Evolutionary conservation across 1,140 invertebrate genomes (phyloP).

Genomic region (Hyles vespertilio): DNA sequence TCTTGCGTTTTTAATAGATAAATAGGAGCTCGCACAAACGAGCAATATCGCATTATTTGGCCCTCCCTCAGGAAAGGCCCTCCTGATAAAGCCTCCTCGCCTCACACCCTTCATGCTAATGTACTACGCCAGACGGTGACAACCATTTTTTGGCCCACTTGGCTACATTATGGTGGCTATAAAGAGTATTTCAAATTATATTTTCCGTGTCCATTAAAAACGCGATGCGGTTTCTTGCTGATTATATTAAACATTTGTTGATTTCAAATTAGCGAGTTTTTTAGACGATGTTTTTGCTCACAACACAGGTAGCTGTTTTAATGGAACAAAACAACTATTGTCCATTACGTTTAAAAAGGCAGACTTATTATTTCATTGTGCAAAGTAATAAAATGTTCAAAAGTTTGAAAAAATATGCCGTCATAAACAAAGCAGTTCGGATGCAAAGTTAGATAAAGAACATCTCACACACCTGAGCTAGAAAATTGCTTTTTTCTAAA

Average conservation of each 20-base stretch:
- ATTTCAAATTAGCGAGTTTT: not conserved
- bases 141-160: conserved; percentile 74
- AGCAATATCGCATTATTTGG: conserved; percentile 75
- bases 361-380: conserved; percentile 57
- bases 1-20: conserved; percentile 74
- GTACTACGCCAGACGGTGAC: conserved; percentile 72
- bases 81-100: conserved; percentile 70
- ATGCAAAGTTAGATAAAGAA: conserved; percentile 76
- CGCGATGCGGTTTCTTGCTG: conserved; percentile 50
- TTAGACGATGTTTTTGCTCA: conserved; percentile 9
- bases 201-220: conserved; percentile 69
- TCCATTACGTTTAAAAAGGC: conserved; percentile 30
- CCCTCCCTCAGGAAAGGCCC: conserved; percentile 72
- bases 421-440: conserved; percentile 73
- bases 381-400: conserved; percentile 74
- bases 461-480: conserved; percentile 75
- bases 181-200: conserved; percentile 74
- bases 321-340: conserved; percentile 62
- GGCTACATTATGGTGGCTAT: conserved; percentile 69
- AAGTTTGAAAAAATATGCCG: conserved; percentile 71
- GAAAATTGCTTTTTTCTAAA: conserved; percentile 75
- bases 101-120: conserved; percentile 74
- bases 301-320: conserved; percentile 50
- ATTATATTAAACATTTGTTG: conserved; percentile 24
- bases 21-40: conserved; percentile 73